Evolutionary conservation across 2,888 invertebrate species (phyloP).

Genomic region (Papilio protenor): DNA sequence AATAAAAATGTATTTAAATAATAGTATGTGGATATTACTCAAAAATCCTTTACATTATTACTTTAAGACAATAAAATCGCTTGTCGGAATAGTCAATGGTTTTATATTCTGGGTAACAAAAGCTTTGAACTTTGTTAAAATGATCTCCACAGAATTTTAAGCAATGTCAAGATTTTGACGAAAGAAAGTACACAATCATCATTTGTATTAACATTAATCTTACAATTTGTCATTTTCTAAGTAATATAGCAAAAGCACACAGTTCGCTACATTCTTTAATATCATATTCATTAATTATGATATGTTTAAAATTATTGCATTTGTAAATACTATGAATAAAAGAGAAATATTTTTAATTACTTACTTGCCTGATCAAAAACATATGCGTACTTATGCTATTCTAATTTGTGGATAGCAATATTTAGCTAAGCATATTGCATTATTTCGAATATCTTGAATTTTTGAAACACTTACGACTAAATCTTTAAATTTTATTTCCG

Average conservation of each 20-base stretch:
- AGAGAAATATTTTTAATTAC: not conserved
- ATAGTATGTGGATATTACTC: not conserved
- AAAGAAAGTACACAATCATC: not conserved
- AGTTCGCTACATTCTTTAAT: not conserved
- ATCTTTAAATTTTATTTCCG: not conserved
- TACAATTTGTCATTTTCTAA: not conserved
- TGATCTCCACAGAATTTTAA: not conserved
- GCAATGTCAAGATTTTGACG: not conserved
- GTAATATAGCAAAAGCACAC: not conserved
- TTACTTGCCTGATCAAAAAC: not conserved
- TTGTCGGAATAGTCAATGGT: not conserved
- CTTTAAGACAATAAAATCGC: not conserved
- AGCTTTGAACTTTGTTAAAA: not conserved
- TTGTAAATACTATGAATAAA: not conserved
- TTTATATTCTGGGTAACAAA: not conserved
- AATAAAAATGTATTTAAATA: not conserved
- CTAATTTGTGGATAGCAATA: not conserved
- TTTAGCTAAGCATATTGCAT: not conserved
- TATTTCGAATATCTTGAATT: not conserved
- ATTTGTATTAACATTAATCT: not conserved
- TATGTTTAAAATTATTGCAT: constrained; percentile 10
- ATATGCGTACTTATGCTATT: not conserved
- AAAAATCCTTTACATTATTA: not conserved
- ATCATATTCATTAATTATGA: constrained; percentile 21
- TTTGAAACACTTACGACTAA: not conserved